Conservation (phyloP, 2,113 vertebrate species). For the Lophius piscatorius region DNA sequence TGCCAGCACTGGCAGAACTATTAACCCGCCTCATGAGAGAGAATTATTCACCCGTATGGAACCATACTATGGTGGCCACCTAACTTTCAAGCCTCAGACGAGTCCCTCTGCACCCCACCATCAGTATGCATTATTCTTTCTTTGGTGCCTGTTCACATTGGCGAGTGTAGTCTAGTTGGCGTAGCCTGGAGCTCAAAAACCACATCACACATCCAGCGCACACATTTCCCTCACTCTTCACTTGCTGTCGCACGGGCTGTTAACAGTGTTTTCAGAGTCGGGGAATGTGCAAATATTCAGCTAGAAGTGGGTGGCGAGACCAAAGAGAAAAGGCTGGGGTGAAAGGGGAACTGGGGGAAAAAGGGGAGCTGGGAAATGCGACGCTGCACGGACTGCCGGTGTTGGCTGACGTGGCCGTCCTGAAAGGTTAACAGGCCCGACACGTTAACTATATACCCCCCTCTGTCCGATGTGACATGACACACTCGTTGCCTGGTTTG, state of each 20-base stretch:
- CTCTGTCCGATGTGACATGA: constrained; percentile 53
- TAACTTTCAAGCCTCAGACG: constrained; percentile 60
- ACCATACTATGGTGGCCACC: constrained; percentile 40
- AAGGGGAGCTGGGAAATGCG: constrained; percentile 1
- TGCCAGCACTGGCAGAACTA: constrained; percentile 13
- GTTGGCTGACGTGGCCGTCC: constrained; percentile 45
- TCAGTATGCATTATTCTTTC: constrained; percentile 75
- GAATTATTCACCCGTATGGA: constrained; percentile 71
- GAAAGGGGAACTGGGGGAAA: not conserved
- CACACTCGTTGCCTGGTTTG: constrained; percentile 38
- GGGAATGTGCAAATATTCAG: constrained; percentile 68
- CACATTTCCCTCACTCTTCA: constrained; percentile 30
- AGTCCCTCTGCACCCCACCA: constrained; percentile 29
- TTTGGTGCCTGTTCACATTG: constrained; percentile 51
- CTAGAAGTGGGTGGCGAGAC: constrained; percentile 9
- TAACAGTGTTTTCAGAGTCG: constrained; percentile 62
- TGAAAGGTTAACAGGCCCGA: constrained; percentile 69
- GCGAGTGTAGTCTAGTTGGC: constrained; percentile 38
- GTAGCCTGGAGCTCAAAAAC: constrained; percentile 51
- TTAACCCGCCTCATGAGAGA: constrained; percentile 63
- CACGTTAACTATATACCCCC: constrained; percentile 33
- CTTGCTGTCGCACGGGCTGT: constrained; percentile 44
- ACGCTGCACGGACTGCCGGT: constrained; percentile 34
- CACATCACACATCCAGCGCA: constrained; percentile 54
- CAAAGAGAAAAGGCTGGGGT: constrained; percentile 4